phyloP scores from a whole-genome alignment of 2,113 vertebrate species.

The Pristiophorus japonicus region DNA sequence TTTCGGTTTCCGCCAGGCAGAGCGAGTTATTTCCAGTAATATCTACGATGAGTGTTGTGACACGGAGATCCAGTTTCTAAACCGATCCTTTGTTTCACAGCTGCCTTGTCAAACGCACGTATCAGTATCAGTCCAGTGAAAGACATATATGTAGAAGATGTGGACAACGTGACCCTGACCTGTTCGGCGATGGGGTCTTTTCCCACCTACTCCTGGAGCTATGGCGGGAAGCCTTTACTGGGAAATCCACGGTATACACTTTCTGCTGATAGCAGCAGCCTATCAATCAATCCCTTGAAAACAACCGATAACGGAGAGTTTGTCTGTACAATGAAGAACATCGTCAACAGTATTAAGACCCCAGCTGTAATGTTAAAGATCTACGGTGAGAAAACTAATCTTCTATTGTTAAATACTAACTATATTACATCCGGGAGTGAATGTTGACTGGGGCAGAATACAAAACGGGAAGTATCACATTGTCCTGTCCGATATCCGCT shows the following conservation, averaged over 20 bases:
- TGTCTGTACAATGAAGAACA: background rate
- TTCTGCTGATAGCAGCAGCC: background rate
- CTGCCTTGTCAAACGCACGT: background rate
- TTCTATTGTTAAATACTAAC: too few relatives aligned
- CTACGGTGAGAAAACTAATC: background rate
- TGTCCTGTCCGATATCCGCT: too few relatives aligned
- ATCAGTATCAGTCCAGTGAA: background rate
- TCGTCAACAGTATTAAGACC: background rate
- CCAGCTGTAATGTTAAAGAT: background rate
- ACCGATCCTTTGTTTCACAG: background rate
- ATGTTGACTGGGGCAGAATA: too few relatives aligned
- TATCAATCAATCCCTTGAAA: background rate
- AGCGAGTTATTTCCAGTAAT: too few relatives aligned
- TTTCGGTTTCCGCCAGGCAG: too few relatives aligned
- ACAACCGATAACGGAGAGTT: background rate
- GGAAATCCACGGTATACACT: background rate
- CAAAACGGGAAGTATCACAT: too few relatives aligned
- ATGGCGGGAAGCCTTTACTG: background rate
- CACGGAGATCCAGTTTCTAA: too few relatives aligned
- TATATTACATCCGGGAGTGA: too few relatives aligned
- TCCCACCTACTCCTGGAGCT: background rate
- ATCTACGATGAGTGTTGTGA: too few relatives aligned
- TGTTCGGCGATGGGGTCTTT: background rate
- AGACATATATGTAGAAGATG: background rate
- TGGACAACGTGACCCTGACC: background rate